Base-by-base conservation (phyloP, 2,113 vertebrate genomes). In the Marmota monax region DNA sequence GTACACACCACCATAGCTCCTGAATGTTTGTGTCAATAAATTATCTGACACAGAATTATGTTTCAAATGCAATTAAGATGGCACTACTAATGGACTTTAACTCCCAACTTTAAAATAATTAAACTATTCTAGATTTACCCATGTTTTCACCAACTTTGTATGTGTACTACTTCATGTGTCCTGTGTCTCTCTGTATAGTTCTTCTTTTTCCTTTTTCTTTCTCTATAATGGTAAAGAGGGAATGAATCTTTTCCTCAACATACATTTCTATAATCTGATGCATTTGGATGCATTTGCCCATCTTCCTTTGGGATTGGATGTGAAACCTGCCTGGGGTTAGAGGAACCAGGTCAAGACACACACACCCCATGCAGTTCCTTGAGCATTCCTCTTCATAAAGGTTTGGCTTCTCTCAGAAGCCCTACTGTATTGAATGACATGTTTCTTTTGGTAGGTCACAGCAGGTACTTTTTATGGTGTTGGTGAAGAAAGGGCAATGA, bases 21-120 rank as follows among this genome's bases (percentile, higher is more conserved):
- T 48, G 32, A 70, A 65, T 58, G 72, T 83, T 93, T 87, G 8
- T 70, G 39, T 74, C 27, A 79, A 73, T 82, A 4, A 92, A 65
- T 82, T 89, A 93, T 69, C 58, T 90, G 79, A 89, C 93, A 83
- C 58, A 51, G 13, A 95, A 34, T 61, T 65, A 39, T 17, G 87
- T 77, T 97, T 95, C 42, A 61, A 87, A 96, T 67, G 6, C 48
- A 86, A 53, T 74, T 34, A 56, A 27, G 32, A 89, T 48, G 34
- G 58, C 92, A 25, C 3, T 27, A 69, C 6, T 45, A 48, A 76
- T 67, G 12, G 9, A 67, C 14, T 82, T 74, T 63, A 34, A 78
- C 45, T 96, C 4, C 70, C 4, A 29, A 25, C 63, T 93, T 73
- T 61, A 84, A 48, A 12, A 9, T 9, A 48, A 73, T 79, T 90